Evolutionary conservation across 1,140 invertebrate species (phyloP), one percentile per base, ranked within the genome.

Genomic region (Magallana gigas): DNA sequence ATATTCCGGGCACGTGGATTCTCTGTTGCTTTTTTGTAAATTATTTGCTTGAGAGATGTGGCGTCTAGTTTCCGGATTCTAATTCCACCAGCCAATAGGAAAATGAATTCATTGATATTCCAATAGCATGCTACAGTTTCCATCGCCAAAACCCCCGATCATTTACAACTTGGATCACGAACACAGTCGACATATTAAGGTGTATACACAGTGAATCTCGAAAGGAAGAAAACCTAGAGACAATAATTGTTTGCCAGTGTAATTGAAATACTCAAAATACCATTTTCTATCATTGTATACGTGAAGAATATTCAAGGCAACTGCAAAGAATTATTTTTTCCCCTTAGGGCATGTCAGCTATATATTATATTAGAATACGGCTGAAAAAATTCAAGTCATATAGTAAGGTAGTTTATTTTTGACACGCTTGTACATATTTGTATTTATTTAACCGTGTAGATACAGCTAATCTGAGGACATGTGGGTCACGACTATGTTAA

Each of bases 21-120:
- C 36, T 76, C 68, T 76, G 68, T 29, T 76, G 68, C 23, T 36
- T 76, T 76, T 76, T 76, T 76, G 68, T 76, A 76, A 76, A 76
- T 76, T 76, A 76, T 76, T 76, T 76, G 68, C 68, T 76, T 76
- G 68, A 76, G 68, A 76, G 36, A 76, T 76, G 68, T 76, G 68
- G 68, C 68, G 68, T 76, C 68, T 76, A 29, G 68, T 76, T 76
- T 76, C 68, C 68, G 68, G 68, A 76, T 76, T 76, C 68, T 76
- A 76, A 76, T 76, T 76, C 68, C 68, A 76, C 36, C 68, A 76
- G 23, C 68, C 68, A 76, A 76, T 76, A 76, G 68, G 68, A 76
- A 76, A 76, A 76, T 29, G 68, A 76, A 76, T 76, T 29, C 68
- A 76, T 76, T 76, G 68, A 76, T 76, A 76, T 76, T 76, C 68